Evolutionary conservation across 1,140 invertebrate species (phyloP).

Genomic region (Heliconius hewitsoni): DNA sequence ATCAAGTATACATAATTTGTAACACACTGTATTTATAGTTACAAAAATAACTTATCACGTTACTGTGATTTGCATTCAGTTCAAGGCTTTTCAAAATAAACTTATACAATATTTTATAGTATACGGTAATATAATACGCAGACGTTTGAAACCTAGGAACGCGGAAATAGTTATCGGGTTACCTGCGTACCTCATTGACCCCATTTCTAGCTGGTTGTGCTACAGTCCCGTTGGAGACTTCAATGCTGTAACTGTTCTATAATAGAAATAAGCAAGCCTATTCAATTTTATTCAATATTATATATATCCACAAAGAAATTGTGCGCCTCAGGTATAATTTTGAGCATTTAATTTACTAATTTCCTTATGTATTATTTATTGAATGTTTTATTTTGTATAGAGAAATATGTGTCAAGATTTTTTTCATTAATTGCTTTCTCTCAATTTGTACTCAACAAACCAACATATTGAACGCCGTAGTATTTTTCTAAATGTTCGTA

Average conservation of each 20-base stretch:
- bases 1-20: neutral
- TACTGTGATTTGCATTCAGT: conserved; percentile 9
- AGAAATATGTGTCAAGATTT: too few species aligned
- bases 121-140: neutral
- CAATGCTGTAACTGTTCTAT: conserved; percentile 30
- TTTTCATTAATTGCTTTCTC: too few species aligned
- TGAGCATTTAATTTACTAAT: neutral
- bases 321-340: neutral
- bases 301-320: neutral
- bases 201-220: conserved; percentile 27
- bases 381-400: too few species aligned
- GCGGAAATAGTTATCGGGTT: conserved; percentile 29
- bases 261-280: neutral
- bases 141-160: conserved; percentile 7
- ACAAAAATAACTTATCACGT: conserved; percentile 6
- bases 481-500: neutral
- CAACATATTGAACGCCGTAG: too few species aligned
- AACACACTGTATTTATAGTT: neutral
- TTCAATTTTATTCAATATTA: neutral
- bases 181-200: conserved; percentile 22
- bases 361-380: too few species aligned
- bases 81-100: conserved; percentile 5
- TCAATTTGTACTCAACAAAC: too few species aligned
- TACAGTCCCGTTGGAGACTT: conserved; percentile 20
- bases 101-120: neutral